Percentiles rank a stretch among this genome's conserved stretches.
phyloP scores from a whole-genome alignment of 2,888 invertebrate species.

The Folsomia manolachei region DNA sequence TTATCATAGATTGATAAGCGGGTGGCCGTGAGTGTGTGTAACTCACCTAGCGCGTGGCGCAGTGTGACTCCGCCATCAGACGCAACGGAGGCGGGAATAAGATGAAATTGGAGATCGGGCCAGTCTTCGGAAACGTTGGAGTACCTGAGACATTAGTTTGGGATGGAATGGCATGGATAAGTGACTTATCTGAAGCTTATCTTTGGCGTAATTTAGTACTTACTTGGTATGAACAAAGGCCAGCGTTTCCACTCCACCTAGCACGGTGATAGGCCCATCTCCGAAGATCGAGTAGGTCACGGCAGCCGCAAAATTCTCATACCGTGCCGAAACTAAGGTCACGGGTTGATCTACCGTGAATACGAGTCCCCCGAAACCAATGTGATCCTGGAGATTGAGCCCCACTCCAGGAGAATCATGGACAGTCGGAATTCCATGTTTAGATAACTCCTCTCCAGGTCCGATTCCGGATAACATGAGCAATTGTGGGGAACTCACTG shows the following conservation, averaged over 20 bases:
- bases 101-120: constrained; percentile 87
- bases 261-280: constrained; percentile 74
- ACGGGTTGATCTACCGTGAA: constrained; percentile 76
- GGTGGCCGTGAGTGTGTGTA: no score
- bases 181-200: no score
- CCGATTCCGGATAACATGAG: constrained; percentile 28
- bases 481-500: constrained; percentile 19
- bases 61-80: constrained; percentile 81
- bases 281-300: constrained; percentile 81
- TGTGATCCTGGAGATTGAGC: constrained; percentile 83
- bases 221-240: constrained; percentile 86
- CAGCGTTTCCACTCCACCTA: constrained; percentile 85
- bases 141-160: constrained; percentile 44
- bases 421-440: constrained; percentile 53
- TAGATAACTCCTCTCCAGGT: constrained; percentile 22
- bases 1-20: background rate
- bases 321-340: constrained; percentile 73
- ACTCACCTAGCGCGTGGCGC: constrained; percentile 73
- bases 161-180: background rate
- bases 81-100: constrained; percentile 80
- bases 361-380: constrained; percentile 79
- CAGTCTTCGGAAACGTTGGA: constrained; percentile 73
- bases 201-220: constrained; percentile 52
- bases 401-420: constrained; percentile 81
- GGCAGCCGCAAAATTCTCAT: constrained; percentile 74